These are phyloP conservation scores for Aphelenchoides fujianensis DNA, from an alignment of 1,140 invertebrate species.

Conservation along the genomic window DNA sequence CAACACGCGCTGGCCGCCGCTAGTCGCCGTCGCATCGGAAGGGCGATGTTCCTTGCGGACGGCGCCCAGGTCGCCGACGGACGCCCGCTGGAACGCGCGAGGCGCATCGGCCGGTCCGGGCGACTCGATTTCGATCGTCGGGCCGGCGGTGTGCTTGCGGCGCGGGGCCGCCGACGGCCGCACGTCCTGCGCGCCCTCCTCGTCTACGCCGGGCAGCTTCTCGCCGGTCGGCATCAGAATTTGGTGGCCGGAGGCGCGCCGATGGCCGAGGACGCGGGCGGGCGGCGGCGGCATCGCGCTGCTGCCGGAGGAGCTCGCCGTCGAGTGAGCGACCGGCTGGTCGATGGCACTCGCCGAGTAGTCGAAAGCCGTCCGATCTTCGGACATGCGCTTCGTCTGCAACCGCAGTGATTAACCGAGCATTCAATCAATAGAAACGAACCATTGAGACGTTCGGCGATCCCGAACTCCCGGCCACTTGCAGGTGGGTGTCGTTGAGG, in stretches of 20 bases:
- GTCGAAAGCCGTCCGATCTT: neutral
- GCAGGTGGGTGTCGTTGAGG: constrained; percentile 13
- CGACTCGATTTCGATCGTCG: neutral
- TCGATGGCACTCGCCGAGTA: neutral
- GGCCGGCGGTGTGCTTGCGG: too few relatives aligned
- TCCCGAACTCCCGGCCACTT: too few relatives aligned
- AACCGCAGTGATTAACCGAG: neutral
- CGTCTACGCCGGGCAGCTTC: constrained; percentile 5
- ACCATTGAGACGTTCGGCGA: neutral
- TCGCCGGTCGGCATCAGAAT: neutral
- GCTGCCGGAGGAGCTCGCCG: neutral
- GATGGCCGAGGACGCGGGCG: constrained; percentile 2
- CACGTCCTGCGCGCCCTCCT: neutral
- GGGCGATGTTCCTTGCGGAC: too few relatives aligned
- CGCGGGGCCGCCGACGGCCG: neutral
- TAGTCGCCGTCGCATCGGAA: too few relatives aligned
- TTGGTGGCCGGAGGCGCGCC: neutral
- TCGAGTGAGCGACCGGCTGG: neutral
- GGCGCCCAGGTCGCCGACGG: too few relatives aligned
- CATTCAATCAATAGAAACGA: neutral
- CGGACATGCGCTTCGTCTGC: neutral
- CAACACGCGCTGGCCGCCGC: too few relatives aligned
- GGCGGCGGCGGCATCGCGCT: too few relatives aligned
- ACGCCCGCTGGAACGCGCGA: too few relatives aligned
- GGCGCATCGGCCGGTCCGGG: neutral